Base-by-base conservation (phyloP, 2,888 invertebrate species). In the Dasypogon diadema region DNA sequence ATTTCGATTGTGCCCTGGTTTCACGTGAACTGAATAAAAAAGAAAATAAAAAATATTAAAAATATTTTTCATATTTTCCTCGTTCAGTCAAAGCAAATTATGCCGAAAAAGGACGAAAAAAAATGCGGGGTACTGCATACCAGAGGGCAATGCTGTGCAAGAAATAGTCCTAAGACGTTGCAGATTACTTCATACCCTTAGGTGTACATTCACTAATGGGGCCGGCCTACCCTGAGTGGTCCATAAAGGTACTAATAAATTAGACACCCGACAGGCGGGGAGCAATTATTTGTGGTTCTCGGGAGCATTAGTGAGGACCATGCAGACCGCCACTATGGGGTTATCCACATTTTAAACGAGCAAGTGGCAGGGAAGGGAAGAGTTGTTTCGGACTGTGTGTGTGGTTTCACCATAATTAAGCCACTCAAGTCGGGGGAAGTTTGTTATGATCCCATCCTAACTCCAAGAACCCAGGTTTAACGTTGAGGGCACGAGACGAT, bases 181-280 rank as follows among this genome's bases (percentile, higher is more conserved):
- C 16, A 65, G 65, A 46, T 48, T 65, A n/a, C 42, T 24, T 48
- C 24, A 46, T 26, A 65, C 65, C 65, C 65, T 65, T 65, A 65
- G 65, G 65, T 65, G 48, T 21, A 24, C 46, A n/a, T n/a, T 46
- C 37, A 65, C 65, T 65, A 65, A 65, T 65, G 48, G 65, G 18
- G 24, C 65, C 65, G 46, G 46, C 46, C 65, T 48, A 46, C 48
- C 24, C 48, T 21, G 46, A 65, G 65, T 65, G 65, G 65, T 46
- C n/a, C 65, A 65, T 65, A 65, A 65, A 65, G 65, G 46, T 65
- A 65, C 65, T 37, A 65, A 65, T 65, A 65, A 65, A 65, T 65
- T 65, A 65, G 65, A 65, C 10, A n/a, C 65, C 65, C 65, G 65
- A 65, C 65, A 65, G 65, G 16, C 65, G 5, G 48, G 65, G 37